Percentiles rank a stretch among this genome's conserved stretches.
These are phyloP conservation scores for Lottia scabra DNA, from an alignment of 2,888 invertebrate genomes.

Conservation along the genomic window DNA sequence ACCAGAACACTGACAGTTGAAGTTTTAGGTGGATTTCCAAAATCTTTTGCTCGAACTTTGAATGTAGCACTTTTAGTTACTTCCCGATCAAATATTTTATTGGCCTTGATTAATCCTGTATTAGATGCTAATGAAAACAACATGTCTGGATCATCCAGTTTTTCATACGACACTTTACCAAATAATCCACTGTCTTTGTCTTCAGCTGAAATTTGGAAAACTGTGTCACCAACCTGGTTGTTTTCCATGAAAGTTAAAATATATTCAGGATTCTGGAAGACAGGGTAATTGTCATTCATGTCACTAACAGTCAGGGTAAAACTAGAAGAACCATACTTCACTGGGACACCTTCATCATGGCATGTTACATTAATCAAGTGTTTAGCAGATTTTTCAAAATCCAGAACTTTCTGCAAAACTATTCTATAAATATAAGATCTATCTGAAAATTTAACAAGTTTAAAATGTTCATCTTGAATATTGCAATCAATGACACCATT, in stretches of 20 bases:
- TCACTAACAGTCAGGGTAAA: conserved; percentile 36
- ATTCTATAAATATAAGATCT: conserved; percentile 35
- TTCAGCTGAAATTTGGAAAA: conserved; percentile 36
- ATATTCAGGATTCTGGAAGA: conserved; percentile 29
- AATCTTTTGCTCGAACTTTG: conserved; percentile 30
- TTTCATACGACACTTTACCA: conserved; percentile 36
- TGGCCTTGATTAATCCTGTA: conserved; percentile 41
- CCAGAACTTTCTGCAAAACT: conserved; percentile 28
- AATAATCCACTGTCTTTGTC: conserved; percentile 44
- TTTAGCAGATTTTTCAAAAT: conserved; percentile 33
- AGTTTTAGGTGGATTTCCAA: conserved; percentile 16
- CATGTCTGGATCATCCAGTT: conserved; percentile 24
- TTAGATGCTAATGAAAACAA: conserved; percentile 36
- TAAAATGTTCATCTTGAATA: conserved; percentile 45
- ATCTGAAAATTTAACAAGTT: conserved; percentile 41
- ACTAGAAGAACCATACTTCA: conserved; percentile 27
- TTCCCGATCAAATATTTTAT: conserved; percentile 46
- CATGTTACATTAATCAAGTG: conserved; percentile 40
- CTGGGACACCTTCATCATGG: conserved; percentile 36
- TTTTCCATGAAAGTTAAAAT: conserved; percentile 31
- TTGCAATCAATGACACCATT: conserved; percentile 56
- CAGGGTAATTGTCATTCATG: conserved; percentile 41
- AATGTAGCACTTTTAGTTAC: conserved; percentile 24
- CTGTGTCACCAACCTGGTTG: conserved; percentile 29
- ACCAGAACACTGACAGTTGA: conserved; percentile 34